phyloP scores from a whole-genome alignment of 2,113 vertebrate species.

The Oryzias celebensis region DNA sequence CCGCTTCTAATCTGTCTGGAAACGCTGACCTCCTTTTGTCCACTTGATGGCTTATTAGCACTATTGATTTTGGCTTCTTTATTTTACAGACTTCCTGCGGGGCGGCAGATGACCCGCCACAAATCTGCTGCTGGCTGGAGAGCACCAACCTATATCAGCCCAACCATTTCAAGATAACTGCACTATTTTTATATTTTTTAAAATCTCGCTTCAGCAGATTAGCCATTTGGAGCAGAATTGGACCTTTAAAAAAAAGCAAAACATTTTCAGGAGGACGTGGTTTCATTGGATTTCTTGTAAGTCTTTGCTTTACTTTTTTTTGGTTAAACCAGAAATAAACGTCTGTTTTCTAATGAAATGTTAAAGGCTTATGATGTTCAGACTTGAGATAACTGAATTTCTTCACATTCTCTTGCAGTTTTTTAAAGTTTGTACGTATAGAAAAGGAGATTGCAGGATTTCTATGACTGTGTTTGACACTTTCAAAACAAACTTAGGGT shows the following conservation, averaged over 20 bases:
- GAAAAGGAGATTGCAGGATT: too few species aligned
- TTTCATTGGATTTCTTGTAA: too few species aligned
- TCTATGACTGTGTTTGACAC: too few species aligned
- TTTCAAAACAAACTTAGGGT: too few species aligned
- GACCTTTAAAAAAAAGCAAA: neutral
- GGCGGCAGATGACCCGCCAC: conserved; percentile 49
- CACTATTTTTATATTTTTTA: neutral
- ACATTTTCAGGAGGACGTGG: too few species aligned
- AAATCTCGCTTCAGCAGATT: neutral
- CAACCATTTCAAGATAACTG: neutral
- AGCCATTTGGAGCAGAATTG: neutral
- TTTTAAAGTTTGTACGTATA: too few species aligned
- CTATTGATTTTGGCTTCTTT: conserved; percentile 70
- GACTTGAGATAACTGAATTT: too few species aligned
- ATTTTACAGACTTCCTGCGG: conserved; percentile 55
- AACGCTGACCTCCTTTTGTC: conserved; percentile 68
- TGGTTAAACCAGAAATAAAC: too few species aligned
- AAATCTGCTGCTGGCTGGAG: conserved; percentile 48
- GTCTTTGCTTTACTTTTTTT: too few species aligned
- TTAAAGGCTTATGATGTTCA: too few species aligned
- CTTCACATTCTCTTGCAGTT: too few species aligned
- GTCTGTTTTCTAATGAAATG: too few species aligned
- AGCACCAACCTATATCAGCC: conserved; percentile 4
- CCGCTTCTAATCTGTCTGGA: conserved; percentile 63
- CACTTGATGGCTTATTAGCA: conserved; percentile 61